Evolutionary conservation across 2,113 vertebrate species (phyloP), one percentile per base, ranked within the genome.

Genomic region (Polypterus bichir): DNA sequence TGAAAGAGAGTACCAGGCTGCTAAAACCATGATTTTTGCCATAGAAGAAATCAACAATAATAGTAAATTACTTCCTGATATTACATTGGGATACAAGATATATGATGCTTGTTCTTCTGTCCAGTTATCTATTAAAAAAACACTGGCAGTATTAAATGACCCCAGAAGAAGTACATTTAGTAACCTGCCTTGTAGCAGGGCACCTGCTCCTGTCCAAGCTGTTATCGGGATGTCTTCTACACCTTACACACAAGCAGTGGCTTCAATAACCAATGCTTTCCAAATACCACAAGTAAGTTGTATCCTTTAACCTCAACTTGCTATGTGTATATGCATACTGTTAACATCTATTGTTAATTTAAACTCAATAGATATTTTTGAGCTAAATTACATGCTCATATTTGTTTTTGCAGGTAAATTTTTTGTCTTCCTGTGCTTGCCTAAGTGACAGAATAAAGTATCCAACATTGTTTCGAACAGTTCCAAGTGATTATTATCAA

Each of bases 401-500:
- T 46, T 48, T 47, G 54, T 62, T 56, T 62, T 66, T 51, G 69
- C 63, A 84, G 82, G 64, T 80, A 11, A 79, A 74, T 63, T 70
- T 81, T 65, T 64, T 76, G 55, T 71, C 77, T 46, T 78, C 74
- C 9, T 78, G 71, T 65, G 70, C 75, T 63, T 83, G 76, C 65
- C 66, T 81, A 59, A 78, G 71, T 55, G 64, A 82, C 65, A 78
- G 71, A 67, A 66, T 3, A 10, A 10, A 51, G 1, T 77, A 71
- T 53, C 72, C 76, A 4, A 72, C 71, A 0, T 75, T 83, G 57
- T 80, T 86, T 63, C 73, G 77, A 72, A 79, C 71, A 2, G 68
- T 81, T 48, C 72, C 81, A 57, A 81, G 73, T 66, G 75, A 83
- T 62, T 57, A 51, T 9, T 76, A 74, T 49, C 77, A 81, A 54